Evolutionary conservation across 2,888 invertebrate species (phyloP), one percentile per base, ranked within the genome.

Genomic region (Acleris emargana): DNA sequence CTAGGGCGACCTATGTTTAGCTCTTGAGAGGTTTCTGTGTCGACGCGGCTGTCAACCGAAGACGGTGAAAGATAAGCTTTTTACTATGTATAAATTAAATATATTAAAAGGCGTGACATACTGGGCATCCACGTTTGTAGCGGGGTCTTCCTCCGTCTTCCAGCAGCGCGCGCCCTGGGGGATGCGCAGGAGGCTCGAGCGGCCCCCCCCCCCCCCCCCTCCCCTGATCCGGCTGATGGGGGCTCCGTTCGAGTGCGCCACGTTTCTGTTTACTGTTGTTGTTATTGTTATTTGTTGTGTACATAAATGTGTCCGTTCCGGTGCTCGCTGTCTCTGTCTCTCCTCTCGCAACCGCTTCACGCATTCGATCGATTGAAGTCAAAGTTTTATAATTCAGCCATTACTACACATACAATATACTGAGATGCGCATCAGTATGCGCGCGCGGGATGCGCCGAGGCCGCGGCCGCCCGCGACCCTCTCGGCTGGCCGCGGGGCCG

Each of bases 321-420:
- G 42, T 51, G 51, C 53, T 61, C 25, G 25, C 25, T 25, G 53
- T 47, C 18, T 55, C 54, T 25, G 42, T 28, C 52, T 32, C 63
- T 63, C 45, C 58, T 58, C 32, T 54, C 58, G 63, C 63, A 63
- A 58, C 52, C 63, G 63, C 63, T 57, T 47, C n/a, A 13, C 9
- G 51, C 51, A 11, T 20, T 18, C 28, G 9, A n/a, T 28, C 9
- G 17, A 3, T 52, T 28, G 43, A 53, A 11, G 11, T 17, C 17
- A 53, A 53, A n/a, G 52, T 5, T 28, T 32, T 17, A 11, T 53
- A 28, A 17, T 53, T 32, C 4, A 53, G 4, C 18, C 11, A 52
- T 17, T 32, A 32, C 13, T n/a, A 16, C 5, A n/a, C 43, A 16
- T 4, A 43, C n/a, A n/a, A 43, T 43, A 43, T 13, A 43, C 43